phyloP scores from a whole-genome alignment of 2,797 vertebrate genomes.

The Furcifer pardalis region DNA sequence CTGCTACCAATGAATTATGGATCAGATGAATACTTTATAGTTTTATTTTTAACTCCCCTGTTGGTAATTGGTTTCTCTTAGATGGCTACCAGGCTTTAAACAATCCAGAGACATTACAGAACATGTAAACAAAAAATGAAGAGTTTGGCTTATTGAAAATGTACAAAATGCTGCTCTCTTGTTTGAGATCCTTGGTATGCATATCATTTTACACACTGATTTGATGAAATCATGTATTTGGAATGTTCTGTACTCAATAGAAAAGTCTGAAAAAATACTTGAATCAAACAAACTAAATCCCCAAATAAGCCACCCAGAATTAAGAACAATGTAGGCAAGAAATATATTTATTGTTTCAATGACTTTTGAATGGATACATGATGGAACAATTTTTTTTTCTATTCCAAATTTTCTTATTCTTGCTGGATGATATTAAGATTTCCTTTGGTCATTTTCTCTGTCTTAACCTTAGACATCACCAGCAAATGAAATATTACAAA shows the following conservation, averaged over 20 bases:
- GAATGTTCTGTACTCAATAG: not conserved
- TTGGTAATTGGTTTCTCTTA: conserved; percentile 51
- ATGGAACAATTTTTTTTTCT: not conserved
- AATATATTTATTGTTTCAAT: not conserved
- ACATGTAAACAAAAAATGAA: conserved; percentile 31
- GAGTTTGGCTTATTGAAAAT: conserved; percentile 24
- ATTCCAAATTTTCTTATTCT: not conserved
- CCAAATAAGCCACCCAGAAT: not conserved
- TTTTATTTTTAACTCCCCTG: conserved; percentile 59
- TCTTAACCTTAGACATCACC: not conserved
- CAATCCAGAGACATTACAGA: conserved; percentile 48
- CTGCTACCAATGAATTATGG: conserved; percentile 69
- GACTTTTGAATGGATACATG: not conserved
- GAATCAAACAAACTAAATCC: not conserved
- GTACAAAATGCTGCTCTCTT: not conserved
- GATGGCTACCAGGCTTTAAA: conserved; percentile 53
- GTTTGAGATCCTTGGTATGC: conserved; percentile 30
- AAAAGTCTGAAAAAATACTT: not conserved
- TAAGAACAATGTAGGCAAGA: not conserved
- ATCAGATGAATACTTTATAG: conserved; percentile 67
- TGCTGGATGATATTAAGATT: not conserved
- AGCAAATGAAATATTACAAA: not conserved
- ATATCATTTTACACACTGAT: not conserved
- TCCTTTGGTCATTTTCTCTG: not conserved
- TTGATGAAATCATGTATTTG: not conserved